These are phyloP conservation scores for Phaethon lepturus DNA, from an alignment of 2,113 vertebrate genomes.

Conservation along the genomic window DNA sequence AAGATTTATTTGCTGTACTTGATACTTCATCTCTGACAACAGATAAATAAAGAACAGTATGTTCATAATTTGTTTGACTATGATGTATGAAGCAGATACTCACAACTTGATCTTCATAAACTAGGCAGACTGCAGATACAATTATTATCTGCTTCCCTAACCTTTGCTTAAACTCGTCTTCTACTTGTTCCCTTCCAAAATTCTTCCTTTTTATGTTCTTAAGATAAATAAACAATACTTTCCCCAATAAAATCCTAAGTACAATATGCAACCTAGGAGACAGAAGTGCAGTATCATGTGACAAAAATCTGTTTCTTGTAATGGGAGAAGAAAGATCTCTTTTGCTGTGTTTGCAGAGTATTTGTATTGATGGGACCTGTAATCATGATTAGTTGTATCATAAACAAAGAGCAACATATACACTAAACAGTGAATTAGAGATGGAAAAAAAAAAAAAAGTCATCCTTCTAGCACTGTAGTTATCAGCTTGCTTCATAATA, in stretches of 20 bases:
- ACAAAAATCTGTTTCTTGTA: not conserved
- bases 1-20: slow-evolving; percentile 75
- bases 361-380: not conserved
- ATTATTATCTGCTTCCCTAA: slow-evolving; percentile 47
- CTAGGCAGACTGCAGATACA: slow-evolving; percentile 9
- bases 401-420: not conserved
- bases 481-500: not conserved
- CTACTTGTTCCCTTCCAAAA: not conserved
- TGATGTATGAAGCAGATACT: slow-evolving; percentile 74
- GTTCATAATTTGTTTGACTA: slow-evolving; percentile 77
- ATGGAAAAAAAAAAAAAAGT: accelerated
- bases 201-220: not conserved
- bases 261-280: not conserved
- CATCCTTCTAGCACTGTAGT: not conserved
- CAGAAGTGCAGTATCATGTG: not conserved
- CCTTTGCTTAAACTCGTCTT: not conserved
- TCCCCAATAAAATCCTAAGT: not conserved
- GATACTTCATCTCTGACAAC: slow-evolving; percentile 58
- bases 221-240: not conserved
- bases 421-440: not conserved
- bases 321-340: not conserved
- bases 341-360: not conserved
- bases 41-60: slow-evolving; percentile 75
- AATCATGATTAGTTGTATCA: not conserved
- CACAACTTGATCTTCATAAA: slow-evolving; percentile 70